Evolutionary conservation across 2,888 invertebrate genomes (phyloP), one percentile per base, ranked within the genome.

Genomic region (Diadegma fenestrale): DNA sequence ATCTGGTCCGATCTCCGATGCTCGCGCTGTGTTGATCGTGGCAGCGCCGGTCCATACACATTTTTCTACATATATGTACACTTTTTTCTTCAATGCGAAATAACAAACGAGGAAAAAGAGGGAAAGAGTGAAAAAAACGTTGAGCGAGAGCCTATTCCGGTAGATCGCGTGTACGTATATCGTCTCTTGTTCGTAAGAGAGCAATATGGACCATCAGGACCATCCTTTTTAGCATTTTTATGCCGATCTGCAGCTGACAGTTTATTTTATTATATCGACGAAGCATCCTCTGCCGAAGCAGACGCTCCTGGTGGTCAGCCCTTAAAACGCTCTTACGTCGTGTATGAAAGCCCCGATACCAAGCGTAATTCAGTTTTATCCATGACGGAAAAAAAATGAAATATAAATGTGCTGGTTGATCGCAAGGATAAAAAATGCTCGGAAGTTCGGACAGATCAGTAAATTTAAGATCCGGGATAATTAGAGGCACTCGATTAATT

Each of bases 141-240:
- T 75, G 54, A 22, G 51, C 30, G 63, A 71, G 78, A 73, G 63
- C 61, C 63, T 64, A 82, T 72, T 71, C 54, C 71, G 19, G 64
- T 78, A 43, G 75, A 37, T 73, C 64, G 54, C 14, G 68, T 73
- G 43, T 73, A 78, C 76, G 75, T 85, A 85, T 75, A 87, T 87
- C 84, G 80, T 64, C 69, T 75, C 73, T 61, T 61, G 80, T 51
- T 88, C 87, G 90, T 86, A 86, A 76, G 88, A 84, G 88, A 78
- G 87, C 90, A 90, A 90, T 91, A 90, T 89, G 89, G 90, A 86
- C 87, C 89, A 85, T 87, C 88, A 87, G 80, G 89, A 79, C 37
- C 51, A 61, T 80, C 84, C 92, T 92, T 88, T 90, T 93, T 94
- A 94, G 93, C 94, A 94, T 94, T 94, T 94, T 94, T 94, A 94